These are phyloP conservation scores for Ganaspis sp. DNA, from an alignment of 1,140 invertebrate species.

Conservation along the genomic window DNA sequence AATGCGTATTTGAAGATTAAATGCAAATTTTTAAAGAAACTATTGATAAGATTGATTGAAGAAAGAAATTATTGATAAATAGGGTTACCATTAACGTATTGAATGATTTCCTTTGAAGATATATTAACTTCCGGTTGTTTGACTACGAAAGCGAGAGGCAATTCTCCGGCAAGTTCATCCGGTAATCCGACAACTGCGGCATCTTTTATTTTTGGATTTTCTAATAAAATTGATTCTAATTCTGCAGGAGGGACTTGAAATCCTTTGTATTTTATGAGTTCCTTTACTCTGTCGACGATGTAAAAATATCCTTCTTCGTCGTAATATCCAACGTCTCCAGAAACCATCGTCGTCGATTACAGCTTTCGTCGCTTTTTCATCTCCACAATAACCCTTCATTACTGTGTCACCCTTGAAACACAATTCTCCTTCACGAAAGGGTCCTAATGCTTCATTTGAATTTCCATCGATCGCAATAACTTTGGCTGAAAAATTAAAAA, in stretches of 20 bases:
- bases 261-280: constrained; percentile 13
- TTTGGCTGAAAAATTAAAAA: not conserved
- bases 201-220: not conserved
- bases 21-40: constrained; percentile 33
- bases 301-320: not conserved
- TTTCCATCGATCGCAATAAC: not conserved
- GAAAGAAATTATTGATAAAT: too few relatives aligned
- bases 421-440: not conserved
- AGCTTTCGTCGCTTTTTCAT: not conserved
- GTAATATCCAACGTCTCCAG: constrained; percentile 8
- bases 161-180: constrained; percentile 4
- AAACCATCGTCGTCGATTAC: not conserved
- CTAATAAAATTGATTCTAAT: not conserved
- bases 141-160: not conserved
- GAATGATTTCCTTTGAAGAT: not conserved
- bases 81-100: not conserved
- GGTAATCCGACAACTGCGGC: not conserved
- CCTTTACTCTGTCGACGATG: constrained; percentile 1
- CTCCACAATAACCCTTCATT: constrained; percentile 1
- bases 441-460: not conserved
- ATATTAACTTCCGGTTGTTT: not conserved
- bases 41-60: too few relatives aligned
- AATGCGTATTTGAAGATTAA: too few relatives aligned
- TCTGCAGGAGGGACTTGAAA: not conserved
- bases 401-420: constrained; percentile 1